Conservation (phyloP, 1,140 invertebrate genomes). For the Macrobrachium rosenbergii region DNA sequence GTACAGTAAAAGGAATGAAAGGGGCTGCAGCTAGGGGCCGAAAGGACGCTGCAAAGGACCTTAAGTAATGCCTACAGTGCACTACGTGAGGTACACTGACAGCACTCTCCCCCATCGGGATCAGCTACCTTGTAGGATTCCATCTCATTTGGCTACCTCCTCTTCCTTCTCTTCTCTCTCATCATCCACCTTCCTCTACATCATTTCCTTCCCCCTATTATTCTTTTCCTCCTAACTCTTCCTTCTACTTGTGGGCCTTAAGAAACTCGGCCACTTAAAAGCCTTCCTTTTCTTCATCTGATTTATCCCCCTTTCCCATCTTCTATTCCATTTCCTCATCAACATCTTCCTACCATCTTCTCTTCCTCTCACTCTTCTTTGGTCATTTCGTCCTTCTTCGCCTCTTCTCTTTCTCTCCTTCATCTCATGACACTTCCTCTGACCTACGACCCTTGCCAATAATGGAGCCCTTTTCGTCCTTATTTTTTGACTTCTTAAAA, state of each 20-base stretch:
- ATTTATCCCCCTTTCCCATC: background rate
- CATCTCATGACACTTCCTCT: background rate
- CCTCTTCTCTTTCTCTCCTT: background rate
- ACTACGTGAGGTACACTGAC: too few relatives aligned
- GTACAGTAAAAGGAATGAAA: too few relatives aligned
- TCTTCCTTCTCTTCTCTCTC: background rate
- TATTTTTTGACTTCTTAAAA: background rate
- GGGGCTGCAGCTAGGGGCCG: too few relatives aligned
- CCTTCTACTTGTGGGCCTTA: constrained; percentile 13
- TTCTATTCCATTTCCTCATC: background rate
- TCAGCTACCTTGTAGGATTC: background rate
- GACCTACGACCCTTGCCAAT: background rate
- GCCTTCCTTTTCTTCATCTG: too few relatives aligned
- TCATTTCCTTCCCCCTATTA: background rate
- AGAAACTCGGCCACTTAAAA: too few relatives aligned
- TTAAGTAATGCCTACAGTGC: too few relatives aligned
- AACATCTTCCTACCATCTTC: background rate
- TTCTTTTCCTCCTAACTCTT: too few relatives aligned
- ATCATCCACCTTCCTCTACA: background rate
- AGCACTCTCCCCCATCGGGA: too few relatives aligned
- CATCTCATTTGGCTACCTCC: background rate
- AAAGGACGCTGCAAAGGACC: too few relatives aligned
- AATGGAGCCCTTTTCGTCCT: too few relatives aligned
- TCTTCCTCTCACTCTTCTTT: background rate
- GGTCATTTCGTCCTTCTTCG: background rate